Base-by-base conservation (phyloP, 1,140 invertebrate species). In the Aphelenchoides besseyi region DNA sequence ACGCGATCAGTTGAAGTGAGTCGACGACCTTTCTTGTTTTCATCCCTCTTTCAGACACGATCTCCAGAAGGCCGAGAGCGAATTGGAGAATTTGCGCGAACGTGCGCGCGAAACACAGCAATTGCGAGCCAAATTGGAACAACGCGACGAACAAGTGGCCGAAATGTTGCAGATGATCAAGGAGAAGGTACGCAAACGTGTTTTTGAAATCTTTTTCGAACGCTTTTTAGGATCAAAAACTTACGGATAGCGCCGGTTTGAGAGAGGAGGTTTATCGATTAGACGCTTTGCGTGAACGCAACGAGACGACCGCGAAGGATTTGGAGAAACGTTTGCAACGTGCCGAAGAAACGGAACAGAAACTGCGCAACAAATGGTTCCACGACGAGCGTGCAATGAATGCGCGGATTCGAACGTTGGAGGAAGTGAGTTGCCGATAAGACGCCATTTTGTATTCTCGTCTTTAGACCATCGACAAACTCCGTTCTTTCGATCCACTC, bases 1-100 rank as follows among this genome's bases (percentile, higher is more conserved):
- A 23, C 55, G 55, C 26, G 55, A 59, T 59, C 55, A 59, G 32
- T 23, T 59, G 5, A 59, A 59, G 55, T 59, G 32, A 28, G 55
- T 59, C 18, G 41, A 23, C 23, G 12, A 48, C 5, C 18, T 59
- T 59, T 59, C 18, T 8, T 33, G 23, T 59, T 59, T 8, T 8
- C 55, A 8, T 28, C 55, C 5, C 5, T 59, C 18, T 5, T 59
- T 59, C 18, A 59, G 55, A 8, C 18, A 8, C 5, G 23, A 59
- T 8, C 18, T 59, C 5, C 55, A 59, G 18, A 23, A 12, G 5
- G 18, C 5, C 26, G 5, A 59, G 18, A 59, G 5, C 18, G 55
- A 59, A 59, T 8, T 8, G 55, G 18, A 59, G 18, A 29, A 8
- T 5, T 33, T 18, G 5, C 5, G 18, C 5, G 55, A 59, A 59